phyloP scores from a whole-genome alignment of 2,797 vertebrate genomes.

The Tamandua tetradactyla region DNA sequence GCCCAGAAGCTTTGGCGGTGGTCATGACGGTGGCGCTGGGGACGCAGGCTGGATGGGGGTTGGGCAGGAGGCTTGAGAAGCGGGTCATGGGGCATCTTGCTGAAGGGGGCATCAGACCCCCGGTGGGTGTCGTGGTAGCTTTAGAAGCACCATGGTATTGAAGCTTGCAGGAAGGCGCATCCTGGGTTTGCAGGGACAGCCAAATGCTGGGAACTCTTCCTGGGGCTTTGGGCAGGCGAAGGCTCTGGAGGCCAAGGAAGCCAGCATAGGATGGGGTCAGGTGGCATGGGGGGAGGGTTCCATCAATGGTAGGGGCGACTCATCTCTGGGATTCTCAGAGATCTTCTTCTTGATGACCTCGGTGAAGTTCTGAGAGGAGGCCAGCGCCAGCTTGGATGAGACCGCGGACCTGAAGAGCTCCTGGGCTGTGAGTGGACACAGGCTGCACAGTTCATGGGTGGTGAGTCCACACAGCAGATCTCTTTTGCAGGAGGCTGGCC shows the following conservation, averaged over 20 bases:
- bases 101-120: constrained; percentile 86
- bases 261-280: constrained; percentile 82
- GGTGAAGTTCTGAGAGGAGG: constrained; percentile 82
- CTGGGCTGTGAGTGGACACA: constrained; percentile 88
- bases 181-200: constrained; percentile 86
- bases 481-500: not conserved
- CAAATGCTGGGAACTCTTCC: constrained; percentile 95
- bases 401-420: constrained; percentile 91
- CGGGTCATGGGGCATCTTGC: constrained; percentile 96
- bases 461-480: too few species aligned
- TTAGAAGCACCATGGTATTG: constrained; percentile 91
- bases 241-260: constrained; percentile 83
- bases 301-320: accelerated
- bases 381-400: constrained; percentile 91
- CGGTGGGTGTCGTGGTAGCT: too few species aligned
- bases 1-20: constrained; percentile 87
- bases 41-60: constrained; percentile 81
- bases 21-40: constrained; percentile 83
- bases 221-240: constrained; percentile 85
- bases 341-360: constrained; percentile 94
- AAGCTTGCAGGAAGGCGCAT: constrained; percentile 96
- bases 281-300: too few species aligned
- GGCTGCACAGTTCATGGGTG: too few species aligned
- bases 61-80: constrained; percentile 92
- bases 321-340: constrained; percentile 79